phyloP scores from a whole-genome alignment of 2,113 vertebrate genomes.

The Grammomys dolichurus region DNA sequence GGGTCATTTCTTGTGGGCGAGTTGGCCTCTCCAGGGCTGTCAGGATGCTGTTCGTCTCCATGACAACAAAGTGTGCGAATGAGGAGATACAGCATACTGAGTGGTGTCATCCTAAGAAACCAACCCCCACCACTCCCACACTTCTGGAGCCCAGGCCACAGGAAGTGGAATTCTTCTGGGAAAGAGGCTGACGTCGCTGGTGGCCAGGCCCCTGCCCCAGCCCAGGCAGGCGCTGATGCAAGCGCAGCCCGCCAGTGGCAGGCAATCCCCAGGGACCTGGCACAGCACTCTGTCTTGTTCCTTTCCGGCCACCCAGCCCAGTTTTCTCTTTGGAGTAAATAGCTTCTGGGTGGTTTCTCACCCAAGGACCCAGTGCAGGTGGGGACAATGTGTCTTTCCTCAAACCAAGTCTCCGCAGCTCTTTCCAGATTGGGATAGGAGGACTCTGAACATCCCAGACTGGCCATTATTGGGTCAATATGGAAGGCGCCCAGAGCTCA shows the following conservation, averaged over 20 bases:
- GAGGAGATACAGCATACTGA: neutral
- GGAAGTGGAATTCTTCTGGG: conserved; percentile 80
- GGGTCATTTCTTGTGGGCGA: neutral
- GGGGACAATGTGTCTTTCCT: neutral
- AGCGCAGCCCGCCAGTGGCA: conserved; percentile 14
- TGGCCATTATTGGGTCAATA: neutral
- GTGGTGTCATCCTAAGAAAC: conserved; percentile 52
- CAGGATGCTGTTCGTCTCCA: conserved; percentile 67
- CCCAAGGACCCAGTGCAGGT: neutral
- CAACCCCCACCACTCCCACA: conserved; percentile 58
- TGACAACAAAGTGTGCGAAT: conserved; percentile 63
- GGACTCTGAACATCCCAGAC: neutral
- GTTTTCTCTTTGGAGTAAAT: conserved; percentile 35
- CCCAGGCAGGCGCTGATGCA: conserved; percentile 62
- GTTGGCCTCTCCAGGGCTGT: neutral
- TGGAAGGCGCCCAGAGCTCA: neutral
- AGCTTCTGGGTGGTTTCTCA: conserved; percentile 63
- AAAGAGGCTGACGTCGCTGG: conserved; percentile 73
- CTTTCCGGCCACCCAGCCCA: conserved; percentile 64
- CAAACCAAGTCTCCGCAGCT: neutral
- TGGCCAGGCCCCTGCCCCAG: conserved; percentile 10
- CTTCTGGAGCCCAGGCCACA: neutral
- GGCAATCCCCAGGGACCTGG: conserved; percentile 54
- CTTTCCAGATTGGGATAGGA: neutral
- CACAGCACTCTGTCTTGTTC: conserved; percentile 32